Evolutionary conservation across 2,113 vertebrate genomes (phyloP), one percentile per base, ranked within the genome.

Genomic region (Meles meles): DNA sequence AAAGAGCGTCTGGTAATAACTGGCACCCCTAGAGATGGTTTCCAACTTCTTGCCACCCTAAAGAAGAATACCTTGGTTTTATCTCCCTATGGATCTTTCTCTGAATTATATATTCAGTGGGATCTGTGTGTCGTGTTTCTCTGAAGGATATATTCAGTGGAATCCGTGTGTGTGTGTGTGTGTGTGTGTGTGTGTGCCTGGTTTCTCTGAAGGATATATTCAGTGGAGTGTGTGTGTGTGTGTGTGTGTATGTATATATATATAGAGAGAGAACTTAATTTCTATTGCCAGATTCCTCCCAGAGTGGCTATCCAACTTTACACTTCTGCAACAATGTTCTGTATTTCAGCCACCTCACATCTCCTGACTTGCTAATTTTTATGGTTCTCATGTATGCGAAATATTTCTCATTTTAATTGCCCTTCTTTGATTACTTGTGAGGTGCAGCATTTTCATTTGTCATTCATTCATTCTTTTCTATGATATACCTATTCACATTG

Each of bases 331-430:
- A 0, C n/a, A n/a, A 1, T 76, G 21, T 85, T 69, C 6, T 0
- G 5, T n/a, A 10, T 82, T 74, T 69, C 67, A 77, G 69, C 69
- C 59, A 37, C 27, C 49, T 88, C 21, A 49, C 1, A n/a, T 82
- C 59, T 65, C 55, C 74, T 31, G 59, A 88, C 42, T 88, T 83
- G 21, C 9, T 42, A 55, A 93, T 55, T 80, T 88, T 80, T 81
- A n/a, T 10, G 7, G 11, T 91, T 81, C 42, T 86, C n/a, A 18
- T 61, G 52, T 21, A 13, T 61, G 69, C 89, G 23, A 85, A 71
- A 77, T 89, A n/a, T 7, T 89, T 91, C 72, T 94, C n/a, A 77
- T 88, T 92, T 88, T 88, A 91, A 69, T 69, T 88, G 44, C 4
- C 42, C 94, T 72, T 59, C 39, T 83, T 47, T 47, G 11, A 7